Conservation (phyloP, 2,888 invertebrate species). For the Halocaridina rubra region DNA sequence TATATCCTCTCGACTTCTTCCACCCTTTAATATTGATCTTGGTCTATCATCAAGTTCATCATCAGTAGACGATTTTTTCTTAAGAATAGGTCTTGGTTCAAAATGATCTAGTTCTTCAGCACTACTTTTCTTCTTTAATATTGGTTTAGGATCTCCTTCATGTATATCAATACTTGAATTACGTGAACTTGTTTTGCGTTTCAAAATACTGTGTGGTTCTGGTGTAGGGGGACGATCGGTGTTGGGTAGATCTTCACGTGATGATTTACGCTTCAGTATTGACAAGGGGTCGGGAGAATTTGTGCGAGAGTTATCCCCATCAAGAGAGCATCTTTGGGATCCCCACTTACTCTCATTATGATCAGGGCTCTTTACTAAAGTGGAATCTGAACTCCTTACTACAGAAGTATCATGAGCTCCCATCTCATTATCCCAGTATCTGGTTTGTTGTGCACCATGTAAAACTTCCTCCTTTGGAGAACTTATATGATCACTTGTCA, state of each 20-base stretch:
- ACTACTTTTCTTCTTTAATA: constrained; percentile 85
- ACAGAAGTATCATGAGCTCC: constrained; percentile 14
- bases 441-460: constrained; percentile 12
- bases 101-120: constrained; percentile 73
- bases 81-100: constrained; percentile 78
- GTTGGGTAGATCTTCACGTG: constrained; percentile 67
- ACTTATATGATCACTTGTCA: constrained; percentile 1
- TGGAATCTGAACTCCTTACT: constrained; percentile 25
- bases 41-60: constrained; percentile 78
- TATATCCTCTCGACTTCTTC: constrained; percentile 73
- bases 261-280: constrained; percentile 74
- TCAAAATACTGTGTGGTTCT: constrained; percentile 78
- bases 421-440: constrained; percentile 24
- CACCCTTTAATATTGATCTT: constrained; percentile 81
- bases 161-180: constrained; percentile 70
- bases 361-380: constrained; percentile 13
- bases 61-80: constrained; percentile 85
- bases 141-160: constrained; percentile 73
- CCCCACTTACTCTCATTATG: constrained; percentile 21
- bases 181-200: constrained; percentile 75
- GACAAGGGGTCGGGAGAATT: constrained; percentile 66
- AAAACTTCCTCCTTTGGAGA: constrained; percentile 45
- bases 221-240: constrained; percentile 72
- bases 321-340: constrained; percentile 47
- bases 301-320: constrained; percentile 28